Evolutionary conservation across 2,888 invertebrate genomes (phyloP), one percentile per base, ranked within the genome.

Genomic region (Mesochorus sp.): DNA sequence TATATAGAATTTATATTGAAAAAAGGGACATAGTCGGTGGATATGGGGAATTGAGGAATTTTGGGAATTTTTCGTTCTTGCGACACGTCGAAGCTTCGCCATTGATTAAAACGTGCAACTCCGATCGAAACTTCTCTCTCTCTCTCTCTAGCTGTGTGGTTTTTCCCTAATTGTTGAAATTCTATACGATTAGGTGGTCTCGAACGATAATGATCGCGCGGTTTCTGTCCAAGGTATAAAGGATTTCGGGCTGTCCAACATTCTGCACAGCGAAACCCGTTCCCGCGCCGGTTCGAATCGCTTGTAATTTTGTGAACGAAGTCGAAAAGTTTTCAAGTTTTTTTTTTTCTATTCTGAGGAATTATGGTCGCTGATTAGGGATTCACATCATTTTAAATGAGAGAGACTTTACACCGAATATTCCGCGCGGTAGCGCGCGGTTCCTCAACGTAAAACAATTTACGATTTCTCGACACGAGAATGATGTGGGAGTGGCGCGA

Each of bases 101-200:
- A 53, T 79, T 66, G 74, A 79, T 79, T 79, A 67, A 79, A 79
- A 79, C 67, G 79, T 79, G 75, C 53, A 75, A 75, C 74, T 79
- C n/a, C 42, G 71, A 75, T 75, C 61, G 66, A 17, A 67, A 71
- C 28, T 31, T 62, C 24, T n/a, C n/a, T n/a, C n/a, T n/a, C n/a
- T n/a, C n/a, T n/a, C n/a, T n/a, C n/a, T n/a, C n/a, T n/a, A n/a
- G n/a, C n/a, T n/a, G n/a, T 28, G 74, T 47, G 79, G 74, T 61
- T 75, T 55, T 75, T 62, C 61, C 47, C 66, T 79, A 79, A 79
- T 79, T 79, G 79, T 61, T 67, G 37, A 75, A 75, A 79, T 79
- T 79, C 79, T n/a, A n/a, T 66, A 51, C 49, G 39, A 51, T 44
- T 53, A 66, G 66, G 28, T 17, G 66, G 70, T 74, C 59, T 66